These are phyloP conservation scores for Steatornis caripensis DNA, from an alignment of 2,113 vertebrate genomes.

Conservation along the genomic window DNA sequence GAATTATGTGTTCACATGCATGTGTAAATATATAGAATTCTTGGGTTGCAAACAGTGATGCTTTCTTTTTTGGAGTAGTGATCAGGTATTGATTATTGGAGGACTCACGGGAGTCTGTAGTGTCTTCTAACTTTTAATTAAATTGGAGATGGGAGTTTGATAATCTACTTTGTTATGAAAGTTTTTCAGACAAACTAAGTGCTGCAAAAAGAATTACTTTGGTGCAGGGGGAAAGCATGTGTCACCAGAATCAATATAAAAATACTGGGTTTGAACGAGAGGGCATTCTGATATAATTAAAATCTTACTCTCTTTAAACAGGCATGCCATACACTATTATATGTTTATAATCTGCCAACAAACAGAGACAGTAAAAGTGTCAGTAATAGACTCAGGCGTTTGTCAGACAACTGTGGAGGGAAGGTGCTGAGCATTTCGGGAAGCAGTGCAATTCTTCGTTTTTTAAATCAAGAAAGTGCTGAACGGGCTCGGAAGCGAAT, in stretches of 20 bases:
- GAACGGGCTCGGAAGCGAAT: slow-evolving; percentile 92
- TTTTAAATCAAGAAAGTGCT: slow-evolving; percentile 87
- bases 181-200: neutral
- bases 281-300: neutral
- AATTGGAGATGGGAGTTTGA: neutral
- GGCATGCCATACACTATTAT: slow-evolving; percentile 89
- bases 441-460: slow-evolving; percentile 88
- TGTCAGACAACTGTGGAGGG: slow-evolving; percentile 97
- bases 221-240: accelerated
- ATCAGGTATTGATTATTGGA: neutral
- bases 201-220: neutral
- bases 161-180: neutral
- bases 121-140: neutral
- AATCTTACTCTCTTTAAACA: slow-evolving; percentile 66
- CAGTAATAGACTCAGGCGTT: slow-evolving; percentile 89
- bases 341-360: slow-evolving; percentile 94
- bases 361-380: slow-evolving; percentile 91
- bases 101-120: neutral
- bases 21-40: neutral
- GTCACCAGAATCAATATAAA: neutral
- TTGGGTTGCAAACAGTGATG: neutral
- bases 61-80: neutral
- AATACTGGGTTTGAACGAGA: neutral
- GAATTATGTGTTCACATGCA: neutral
- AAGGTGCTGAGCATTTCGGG: slow-evolving; percentile 92